A percentile compares a stretch with the other conserved stretches of the same genome.
Evolutionary conservation across 1,140 invertebrate species (phyloP).

Genomic region (Oreohelix idahoensis): DNA sequence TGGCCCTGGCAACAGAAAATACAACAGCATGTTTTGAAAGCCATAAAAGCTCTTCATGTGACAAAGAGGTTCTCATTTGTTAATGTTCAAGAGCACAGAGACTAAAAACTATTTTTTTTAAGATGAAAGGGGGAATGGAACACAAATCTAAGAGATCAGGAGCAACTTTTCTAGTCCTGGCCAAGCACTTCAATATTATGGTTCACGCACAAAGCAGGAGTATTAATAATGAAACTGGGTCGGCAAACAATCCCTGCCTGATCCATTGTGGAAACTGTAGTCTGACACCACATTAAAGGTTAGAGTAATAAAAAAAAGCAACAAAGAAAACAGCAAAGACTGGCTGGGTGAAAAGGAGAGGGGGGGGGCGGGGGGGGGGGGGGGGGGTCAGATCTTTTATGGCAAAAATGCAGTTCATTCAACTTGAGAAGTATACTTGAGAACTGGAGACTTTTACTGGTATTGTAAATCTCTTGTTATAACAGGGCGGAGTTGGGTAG

Average conservation of each 20-base stretch:
- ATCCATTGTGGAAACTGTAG: neutral
- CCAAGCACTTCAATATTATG: neutral
- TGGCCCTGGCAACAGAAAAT: neutral
- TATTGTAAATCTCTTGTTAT: neutral
- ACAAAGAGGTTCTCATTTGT: neutral
- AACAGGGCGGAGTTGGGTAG: too few species aligned
- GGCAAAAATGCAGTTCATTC: neutral
- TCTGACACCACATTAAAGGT: neutral
- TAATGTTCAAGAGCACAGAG: neutral
- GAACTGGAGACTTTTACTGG: neutral
- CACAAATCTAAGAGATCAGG: neutral
- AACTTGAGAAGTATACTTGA: neutral
- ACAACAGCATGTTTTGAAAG: neutral
- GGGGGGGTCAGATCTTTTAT: neutral
- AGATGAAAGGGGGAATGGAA: neutral
- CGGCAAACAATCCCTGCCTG: neutral
- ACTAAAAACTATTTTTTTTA: too few species aligned
- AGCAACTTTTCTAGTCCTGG: neutral
- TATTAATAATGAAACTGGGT: neutral
- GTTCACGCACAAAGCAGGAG: neutral
- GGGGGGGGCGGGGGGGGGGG: too few species aligned
- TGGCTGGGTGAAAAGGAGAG: neutral
- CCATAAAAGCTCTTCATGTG: neutral
- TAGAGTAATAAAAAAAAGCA: neutral
- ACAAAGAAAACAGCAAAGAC: neutral